Conservation (phyloP, 2,888 invertebrate genomes). For the Thera britannica region DNA sequence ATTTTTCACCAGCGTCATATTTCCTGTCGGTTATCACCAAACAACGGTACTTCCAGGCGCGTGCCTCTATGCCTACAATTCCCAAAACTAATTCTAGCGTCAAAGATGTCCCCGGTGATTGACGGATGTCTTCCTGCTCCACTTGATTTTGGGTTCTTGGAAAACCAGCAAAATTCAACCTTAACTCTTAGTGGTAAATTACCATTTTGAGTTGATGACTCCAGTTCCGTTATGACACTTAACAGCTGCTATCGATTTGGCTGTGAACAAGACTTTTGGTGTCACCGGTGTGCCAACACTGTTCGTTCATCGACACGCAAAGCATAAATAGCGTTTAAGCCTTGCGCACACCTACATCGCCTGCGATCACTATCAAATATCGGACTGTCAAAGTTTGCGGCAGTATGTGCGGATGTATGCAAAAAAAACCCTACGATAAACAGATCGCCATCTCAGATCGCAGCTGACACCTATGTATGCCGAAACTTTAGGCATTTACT, state of each 20-base stretch:
- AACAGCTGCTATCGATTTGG: slow-evolving; percentile 63
- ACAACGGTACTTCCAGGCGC: slow-evolving; percentile 47
- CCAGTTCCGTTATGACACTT: slow-evolving; percentile 48
- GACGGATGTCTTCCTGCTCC: slow-evolving; percentile 76
- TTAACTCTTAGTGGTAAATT: slow-evolving; percentile 48
- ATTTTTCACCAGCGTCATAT: slow-evolving; percentile 48
- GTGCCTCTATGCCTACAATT: slow-evolving; percentile 58
- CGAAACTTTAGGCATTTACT: too few species aligned
- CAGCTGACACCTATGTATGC: too few species aligned
- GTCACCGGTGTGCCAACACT: slow-evolving; percentile 59
- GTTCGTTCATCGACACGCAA: slow-evolving; percentile 64
- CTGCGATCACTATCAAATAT: too few species aligned
- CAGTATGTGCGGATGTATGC: too few species aligned
- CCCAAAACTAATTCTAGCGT: slow-evolving; percentile 64
- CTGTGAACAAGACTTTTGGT: slow-evolving; percentile 60
- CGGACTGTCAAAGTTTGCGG: too few species aligned
- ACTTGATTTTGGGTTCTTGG: slow-evolving; percentile 40
- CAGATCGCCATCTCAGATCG: too few species aligned
- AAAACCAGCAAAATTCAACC: slow-evolving; percentile 45
- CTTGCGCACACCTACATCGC: too few species aligned
- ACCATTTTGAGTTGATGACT: slow-evolving; percentile 36
- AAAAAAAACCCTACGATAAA: too few species aligned
- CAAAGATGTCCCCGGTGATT: slow-evolving; percentile 64
- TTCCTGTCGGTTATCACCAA: slow-evolving; percentile 48
- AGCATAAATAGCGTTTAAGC: slow-evolving; percentile 47